A percentile compares a stretch with the other conserved stretches of the same genome.
Conservation (phyloP, 1,140 invertebrate species). For the Chymomyza costata region DNA sequence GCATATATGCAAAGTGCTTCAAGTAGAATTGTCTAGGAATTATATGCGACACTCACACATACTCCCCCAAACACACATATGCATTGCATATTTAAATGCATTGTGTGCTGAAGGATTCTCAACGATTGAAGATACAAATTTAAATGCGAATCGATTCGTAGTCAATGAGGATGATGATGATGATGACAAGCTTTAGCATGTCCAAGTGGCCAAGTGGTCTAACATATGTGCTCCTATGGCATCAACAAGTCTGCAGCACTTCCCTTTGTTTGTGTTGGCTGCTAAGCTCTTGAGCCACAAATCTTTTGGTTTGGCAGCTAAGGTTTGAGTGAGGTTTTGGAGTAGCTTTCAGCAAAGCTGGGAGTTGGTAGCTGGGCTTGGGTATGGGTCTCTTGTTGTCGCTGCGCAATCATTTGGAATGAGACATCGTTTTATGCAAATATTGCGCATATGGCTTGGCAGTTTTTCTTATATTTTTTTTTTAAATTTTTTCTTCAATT, state of each 20-base stretch:
- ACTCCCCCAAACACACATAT: too few species aligned
- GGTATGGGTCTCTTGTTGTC: too few species aligned
- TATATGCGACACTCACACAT: conserved; percentile 23
- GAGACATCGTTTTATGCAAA: conserved; percentile 54
- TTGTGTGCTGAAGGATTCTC: conserved; percentile 13
- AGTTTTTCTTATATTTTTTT: too few species aligned
- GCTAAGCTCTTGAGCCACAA: conserved; percentile 53
- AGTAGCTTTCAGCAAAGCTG: too few species aligned
- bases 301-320: conserved; percentile 41
- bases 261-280: background rate
- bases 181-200: too few species aligned
- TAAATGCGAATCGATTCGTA: conserved; percentile 60
- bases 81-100: conserved; percentile 29
- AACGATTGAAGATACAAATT: conserved; percentile 55
- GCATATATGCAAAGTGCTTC: conserved; percentile 16
- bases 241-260: conserved; percentile 51
- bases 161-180: too few species aligned
- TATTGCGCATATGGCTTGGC: conserved; percentile 19
- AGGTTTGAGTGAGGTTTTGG: too few species aligned
- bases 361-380: too few species aligned
- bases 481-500: background rate
- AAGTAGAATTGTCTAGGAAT: too few species aligned
- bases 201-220: too few species aligned
- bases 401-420: conserved; percentile 24
- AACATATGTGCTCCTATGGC: too few species aligned